Evolutionary conservation across 1,140 invertebrate species (phyloP).

Genomic region (Drosophila sechellia): DNA sequence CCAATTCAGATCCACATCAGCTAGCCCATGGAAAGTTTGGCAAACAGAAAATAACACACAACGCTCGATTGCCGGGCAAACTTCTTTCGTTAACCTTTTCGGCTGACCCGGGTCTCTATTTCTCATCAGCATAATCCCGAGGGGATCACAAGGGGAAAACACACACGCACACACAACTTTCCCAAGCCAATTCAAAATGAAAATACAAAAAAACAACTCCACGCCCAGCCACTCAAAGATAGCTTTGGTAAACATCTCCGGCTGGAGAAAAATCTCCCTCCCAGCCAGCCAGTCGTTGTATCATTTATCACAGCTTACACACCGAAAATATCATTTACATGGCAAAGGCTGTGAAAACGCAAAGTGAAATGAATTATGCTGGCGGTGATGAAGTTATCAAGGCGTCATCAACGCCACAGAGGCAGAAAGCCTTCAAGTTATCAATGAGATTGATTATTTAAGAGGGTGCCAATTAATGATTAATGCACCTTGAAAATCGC

Average conservation of each 20-base stretch:
- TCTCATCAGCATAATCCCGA: slow-evolving; percentile 48
- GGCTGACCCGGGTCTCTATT: slow-evolving; percentile 34
- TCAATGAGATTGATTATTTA: slow-evolving; percentile 76
- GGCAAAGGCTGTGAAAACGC: slow-evolving; percentile 54
- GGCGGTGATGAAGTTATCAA: slow-evolving; percentile 65
- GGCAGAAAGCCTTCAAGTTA: slow-evolving; percentile 47
- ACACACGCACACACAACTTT: slow-evolving; percentile 35
- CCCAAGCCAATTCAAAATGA: slow-evolving; percentile 28
- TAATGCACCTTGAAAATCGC: slow-evolving; percentile 11
- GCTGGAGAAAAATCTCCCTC: slow-evolving; percentile 24
- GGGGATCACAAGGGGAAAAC: slow-evolving; percentile 22
- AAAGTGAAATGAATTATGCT: slow-evolving; percentile 55
- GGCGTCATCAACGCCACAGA: slow-evolving; percentile 31
- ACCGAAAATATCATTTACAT: slow-evolving; percentile 68
- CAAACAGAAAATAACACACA: slow-evolving; percentile 45
- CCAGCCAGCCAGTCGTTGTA: slow-evolving; percentile 11
- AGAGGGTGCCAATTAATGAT: slow-evolving; percentile 54
- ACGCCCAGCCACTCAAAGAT: slow-evolving; percentile 39
- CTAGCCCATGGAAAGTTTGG: slow-evolving; percentile 43
- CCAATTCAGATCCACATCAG: slow-evolving; percentile 51
- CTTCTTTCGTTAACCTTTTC: slow-evolving; percentile 57
- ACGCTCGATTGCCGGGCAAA: slow-evolving; percentile 39
- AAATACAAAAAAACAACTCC: slow-evolving; percentile 1
- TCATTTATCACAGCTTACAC: slow-evolving; percentile 74
- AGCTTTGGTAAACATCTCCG: slow-evolving; percentile 43